Conservation (phyloP, 2,888 invertebrate genomes). For the Netelia inedita region DNA sequence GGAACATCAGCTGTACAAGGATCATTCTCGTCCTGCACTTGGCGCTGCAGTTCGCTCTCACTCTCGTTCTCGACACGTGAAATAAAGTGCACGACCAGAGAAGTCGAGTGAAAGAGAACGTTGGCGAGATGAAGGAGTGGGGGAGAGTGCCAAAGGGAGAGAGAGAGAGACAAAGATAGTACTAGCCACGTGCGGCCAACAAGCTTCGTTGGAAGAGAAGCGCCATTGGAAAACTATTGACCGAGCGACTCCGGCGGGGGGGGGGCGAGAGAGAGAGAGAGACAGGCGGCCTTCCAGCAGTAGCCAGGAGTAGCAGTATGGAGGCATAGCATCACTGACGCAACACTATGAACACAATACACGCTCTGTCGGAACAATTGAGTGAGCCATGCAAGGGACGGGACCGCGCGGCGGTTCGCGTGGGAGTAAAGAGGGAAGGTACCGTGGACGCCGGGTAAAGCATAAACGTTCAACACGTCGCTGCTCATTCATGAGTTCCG, state of each 20-base stretch:
- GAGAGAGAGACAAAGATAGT: slow-evolving; percentile 41
- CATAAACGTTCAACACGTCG: slow-evolving; percentile 78
- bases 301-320: slow-evolving; percentile 17
- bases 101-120: slow-evolving; percentile 38
- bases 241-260: slow-evolving; percentile 70
- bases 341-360: slow-evolving; percentile 64
- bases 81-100: slow-evolving; percentile 72
- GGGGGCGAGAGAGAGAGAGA: not conserved
- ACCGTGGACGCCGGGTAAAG: slow-evolving; percentile 75
- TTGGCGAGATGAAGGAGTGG: slow-evolving; percentile 24
- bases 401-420: slow-evolving; percentile 62
- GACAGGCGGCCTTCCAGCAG: slow-evolving; percentile 41
- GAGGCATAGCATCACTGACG: slow-evolving; percentile 57
- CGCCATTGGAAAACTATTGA: slow-evolving; percentile 82
- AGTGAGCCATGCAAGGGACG: slow-evolving; percentile 68
- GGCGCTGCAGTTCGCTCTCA: slow-evolving; percentile 51
- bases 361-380: slow-evolving; percentile 46
- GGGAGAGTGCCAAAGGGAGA: slow-evolving; percentile 38
- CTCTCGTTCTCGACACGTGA: slow-evolving; percentile 67
- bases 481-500: slow-evolving; percentile 78
- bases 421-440: slow-evolving; percentile 58
- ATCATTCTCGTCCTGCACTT: slow-evolving; percentile 37
- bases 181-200: slow-evolving; percentile 58
- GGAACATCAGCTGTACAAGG: slow-evolving; percentile 15
- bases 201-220: slow-evolving; percentile 63